phyloP scores from a whole-genome alignment of 2,113 vertebrate genomes.

The Sylvilagus bachmani region DNA sequence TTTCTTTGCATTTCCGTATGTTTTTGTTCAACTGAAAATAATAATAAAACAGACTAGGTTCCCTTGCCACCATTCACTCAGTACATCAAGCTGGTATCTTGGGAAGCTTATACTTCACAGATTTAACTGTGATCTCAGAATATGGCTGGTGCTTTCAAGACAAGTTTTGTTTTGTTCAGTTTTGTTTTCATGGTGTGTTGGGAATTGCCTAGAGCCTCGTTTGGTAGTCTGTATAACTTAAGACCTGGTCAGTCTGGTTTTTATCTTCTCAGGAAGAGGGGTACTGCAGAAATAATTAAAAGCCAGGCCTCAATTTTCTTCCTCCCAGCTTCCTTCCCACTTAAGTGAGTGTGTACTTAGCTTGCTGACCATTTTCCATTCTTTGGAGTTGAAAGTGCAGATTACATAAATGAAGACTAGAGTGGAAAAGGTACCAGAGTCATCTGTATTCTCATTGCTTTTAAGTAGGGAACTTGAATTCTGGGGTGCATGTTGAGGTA shows the following conservation, averaged over 20 bases:
- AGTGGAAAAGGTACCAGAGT: background rate
- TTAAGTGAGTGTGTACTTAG: conserved; percentile 1
- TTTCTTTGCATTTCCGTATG: conserved; percentile 28
- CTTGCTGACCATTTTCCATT: background rate
- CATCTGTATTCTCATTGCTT: background rate
- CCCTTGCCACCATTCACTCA: background rate
- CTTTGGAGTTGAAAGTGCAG: conserved; percentile 30
- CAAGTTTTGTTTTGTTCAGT: conserved; percentile 70
- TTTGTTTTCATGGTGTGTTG: conserved; percentile 71
- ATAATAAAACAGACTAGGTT: background rate
- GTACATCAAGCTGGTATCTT: background rate
- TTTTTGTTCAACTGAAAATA: conserved; percentile 39
- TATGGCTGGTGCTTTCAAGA: conserved; percentile 54
- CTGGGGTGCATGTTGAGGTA: background rate
- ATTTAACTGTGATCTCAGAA: conserved; percentile 68
- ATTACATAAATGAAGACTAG: conserved; percentile 13
- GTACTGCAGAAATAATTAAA: conserved; percentile 23
- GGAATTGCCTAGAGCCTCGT: conserved; percentile 42
- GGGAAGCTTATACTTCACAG: background rate
- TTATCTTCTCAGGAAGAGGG: conserved; percentile 21
- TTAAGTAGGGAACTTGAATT: background rate
- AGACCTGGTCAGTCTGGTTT: conserved; percentile 71
- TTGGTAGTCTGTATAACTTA: conserved; percentile 24
- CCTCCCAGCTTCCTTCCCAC: background rate
- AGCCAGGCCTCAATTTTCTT: conserved; percentile 25